These are phyloP conservation scores for Morpho deidamia DNA, from an alignment of 2,888 invertebrate species.

Conservation along the genomic window DNA sequence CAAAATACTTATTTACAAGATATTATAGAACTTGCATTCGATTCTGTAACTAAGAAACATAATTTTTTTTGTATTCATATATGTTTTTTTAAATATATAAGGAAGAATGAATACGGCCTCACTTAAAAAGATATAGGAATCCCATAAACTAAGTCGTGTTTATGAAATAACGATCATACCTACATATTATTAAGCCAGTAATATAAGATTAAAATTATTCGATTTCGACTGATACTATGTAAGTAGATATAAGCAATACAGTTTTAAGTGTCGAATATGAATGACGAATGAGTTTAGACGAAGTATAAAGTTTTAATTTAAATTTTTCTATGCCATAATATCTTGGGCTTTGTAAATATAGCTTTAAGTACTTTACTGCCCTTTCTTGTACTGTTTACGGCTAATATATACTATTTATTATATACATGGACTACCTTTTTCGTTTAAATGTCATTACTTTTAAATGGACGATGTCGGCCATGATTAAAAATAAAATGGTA, in stretches of 20 bases:
- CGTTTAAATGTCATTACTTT: slow-evolving; percentile 59
- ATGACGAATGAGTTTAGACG: slow-evolving; percentile 9
- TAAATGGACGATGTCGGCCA: slow-evolving; percentile 73
- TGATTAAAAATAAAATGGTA: slow-evolving; percentile 40
- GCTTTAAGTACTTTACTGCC: slow-evolving; percentile 34
- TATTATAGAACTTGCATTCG: too few species aligned
- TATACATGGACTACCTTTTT: slow-evolving; percentile 69
- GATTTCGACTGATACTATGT: slow-evolving; percentile 73
- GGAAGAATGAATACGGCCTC: too few species aligned
- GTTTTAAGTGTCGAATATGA: slow-evolving; percentile 8
- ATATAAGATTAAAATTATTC: slow-evolving; percentile 42
- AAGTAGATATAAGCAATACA: slow-evolving; percentile 42
- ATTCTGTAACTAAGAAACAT: too few species aligned
- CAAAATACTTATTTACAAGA: too few species aligned
- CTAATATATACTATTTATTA: slow-evolving; percentile 54
- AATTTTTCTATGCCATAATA: slow-evolving; percentile 40
- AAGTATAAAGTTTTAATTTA: background rate
- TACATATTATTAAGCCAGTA: slow-evolving; percentile 56
- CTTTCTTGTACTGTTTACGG: slow-evolving; percentile 47
- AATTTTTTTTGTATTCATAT: too few species aligned
- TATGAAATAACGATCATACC: background rate
- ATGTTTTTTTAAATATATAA: too few species aligned
- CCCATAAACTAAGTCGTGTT: background rate
- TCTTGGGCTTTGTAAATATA: slow-evolving; percentile 66
- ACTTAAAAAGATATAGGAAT: too few species aligned